Conservation (phyloP, 2,888 invertebrate species). For the Drosophila formosana region DNA sequence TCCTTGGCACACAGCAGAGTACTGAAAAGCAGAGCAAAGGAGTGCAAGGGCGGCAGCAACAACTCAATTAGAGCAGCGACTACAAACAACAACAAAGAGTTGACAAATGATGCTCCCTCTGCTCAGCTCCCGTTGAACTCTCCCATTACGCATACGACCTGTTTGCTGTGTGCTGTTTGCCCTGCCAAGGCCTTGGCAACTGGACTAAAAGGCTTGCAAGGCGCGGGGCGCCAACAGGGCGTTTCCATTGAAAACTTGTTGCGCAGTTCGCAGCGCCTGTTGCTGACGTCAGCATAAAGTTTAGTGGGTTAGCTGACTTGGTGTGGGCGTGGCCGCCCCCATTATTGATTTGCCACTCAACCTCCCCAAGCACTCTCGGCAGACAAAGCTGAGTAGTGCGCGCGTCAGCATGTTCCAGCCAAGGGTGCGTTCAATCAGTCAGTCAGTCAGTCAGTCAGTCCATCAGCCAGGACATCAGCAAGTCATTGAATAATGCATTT, state of each 20-base stretch:
- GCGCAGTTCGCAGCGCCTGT: constrained; percentile 34
- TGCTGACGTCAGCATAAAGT: constrained; percentile 67
- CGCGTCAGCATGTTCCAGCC: constrained; percentile 1
- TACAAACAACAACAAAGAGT: constrained; percentile 8
- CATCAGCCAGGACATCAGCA: background rate
- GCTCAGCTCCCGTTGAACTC: constrained; percentile 11
- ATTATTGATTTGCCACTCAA: constrained; percentile 43
- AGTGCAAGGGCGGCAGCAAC: constrained; percentile 12
- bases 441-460: background rate
- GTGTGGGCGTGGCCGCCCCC: constrained; percentile 19
- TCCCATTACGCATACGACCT: constrained; percentile 60
- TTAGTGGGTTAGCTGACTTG: background rate
- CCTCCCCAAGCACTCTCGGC: background rate
- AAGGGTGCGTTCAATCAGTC: background rate
- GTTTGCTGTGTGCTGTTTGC: constrained; percentile 39
- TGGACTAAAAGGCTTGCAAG: constrained; percentile 1
- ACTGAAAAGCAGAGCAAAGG: background rate
- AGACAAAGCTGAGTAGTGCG: background rate
- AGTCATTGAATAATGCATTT: background rate
- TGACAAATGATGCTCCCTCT: constrained; percentile 46
- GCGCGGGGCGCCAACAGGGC: background rate
- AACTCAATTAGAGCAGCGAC: constrained; percentile 30
- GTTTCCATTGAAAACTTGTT: constrained; percentile 59
- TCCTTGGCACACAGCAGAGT: constrained; percentile 55
- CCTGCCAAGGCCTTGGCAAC: constrained; percentile 8